Evolutionary conservation across 2,888 invertebrate species (phyloP), one percentile per base, ranked within the genome.

Genomic region (Cecidostiba fungosa): DNA sequence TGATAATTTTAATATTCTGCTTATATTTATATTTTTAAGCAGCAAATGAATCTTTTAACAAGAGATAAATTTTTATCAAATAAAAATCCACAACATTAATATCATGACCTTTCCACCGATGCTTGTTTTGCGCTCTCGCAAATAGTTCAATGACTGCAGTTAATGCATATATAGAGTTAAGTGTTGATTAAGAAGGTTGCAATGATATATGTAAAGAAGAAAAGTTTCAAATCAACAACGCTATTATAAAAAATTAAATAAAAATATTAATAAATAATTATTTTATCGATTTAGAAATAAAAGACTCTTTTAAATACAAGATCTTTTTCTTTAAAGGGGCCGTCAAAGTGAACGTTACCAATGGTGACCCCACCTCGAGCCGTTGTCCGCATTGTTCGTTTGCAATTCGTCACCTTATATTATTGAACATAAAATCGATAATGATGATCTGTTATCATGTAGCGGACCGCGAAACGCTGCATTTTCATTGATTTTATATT

Each of bases 111-210:
- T 79, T 83, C 23, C 66, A 77, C 77, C 47, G 43, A 70, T 50
- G 54, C 50, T 74, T 82, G 82, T 79, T 85, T 78, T 78, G 26
- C 47, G 54, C 74, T 59, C 72, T 29, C 54, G 54, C 62, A 43
- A 80, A 83, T 77, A 72, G 76, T 86, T 83, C 77, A 86, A 84
- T 83, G 77, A 86, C 79, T 77, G 77, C n/a, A n/a, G n/a, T 19
- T 23, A 69, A 50, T 80, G 50, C 54, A 79, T 70, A n/a, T 54
- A 82, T 54, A 84, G n/a, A 59, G 29, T 76, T 54, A 26, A 39
- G 8, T 47, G 16, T 23, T 72, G 62, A 83, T 83, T 62, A 77
- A 78, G 77, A 26, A 72, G 23, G 54, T 23, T 47, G 29, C 26
- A 29, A 1, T 19, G 39, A 43, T 73, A 43, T 62, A 73, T 23